Evolutionary conservation across 1,140 invertebrate genomes (phyloP), one percentile per base, ranked within the genome.

Genomic region (Caenorhabditis latens): DNA sequence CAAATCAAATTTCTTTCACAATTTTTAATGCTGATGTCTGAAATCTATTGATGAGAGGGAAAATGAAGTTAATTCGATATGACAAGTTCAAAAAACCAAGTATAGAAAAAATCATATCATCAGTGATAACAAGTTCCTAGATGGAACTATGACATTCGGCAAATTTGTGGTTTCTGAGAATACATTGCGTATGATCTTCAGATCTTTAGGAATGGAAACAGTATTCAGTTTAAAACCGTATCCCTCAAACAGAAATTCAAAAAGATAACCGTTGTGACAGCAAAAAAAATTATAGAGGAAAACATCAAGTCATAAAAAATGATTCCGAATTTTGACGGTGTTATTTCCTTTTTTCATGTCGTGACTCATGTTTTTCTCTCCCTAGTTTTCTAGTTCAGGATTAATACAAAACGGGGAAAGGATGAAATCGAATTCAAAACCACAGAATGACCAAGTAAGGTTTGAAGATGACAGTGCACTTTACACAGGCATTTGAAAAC

Each of bases 81-180:
- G 71, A 79, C 46, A 79, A 79, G 71, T 43, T 21, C 43, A 50
- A 50, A 79, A 79, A 71, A 79, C n/a, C 43, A 79, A 79, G 46
- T 53, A 50, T 46, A 40, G 24, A 24, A 14, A 71, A 79, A 50
- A 79, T 32, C 46, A 50, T 50, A 24, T 53, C 71, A 50, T 50
- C 71, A 50, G 42, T 79, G 11, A 46, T 71, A 50, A 79, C 71
- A 53, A 79, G 71, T 79, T 79, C 71, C 11, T 16, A 40, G 11
- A 40, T n/a, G 57, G n/a, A 53, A 9, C 50, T 9, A 53, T 53
- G 50, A 13, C 9, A 21, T 58, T 58, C n/a, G 16, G 57, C 19
- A 32, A 32, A 32, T 32, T 32, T 32, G 32, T 32, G 32, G 32
- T 32, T 32, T 32, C 32, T 32, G 32, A 32, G 32, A 32, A 32